These are phyloP conservation scores for Peromyscus maniculatus DNA, from an alignment of 2,113 vertebrate genomes.

Conservation along the genomic window DNA sequence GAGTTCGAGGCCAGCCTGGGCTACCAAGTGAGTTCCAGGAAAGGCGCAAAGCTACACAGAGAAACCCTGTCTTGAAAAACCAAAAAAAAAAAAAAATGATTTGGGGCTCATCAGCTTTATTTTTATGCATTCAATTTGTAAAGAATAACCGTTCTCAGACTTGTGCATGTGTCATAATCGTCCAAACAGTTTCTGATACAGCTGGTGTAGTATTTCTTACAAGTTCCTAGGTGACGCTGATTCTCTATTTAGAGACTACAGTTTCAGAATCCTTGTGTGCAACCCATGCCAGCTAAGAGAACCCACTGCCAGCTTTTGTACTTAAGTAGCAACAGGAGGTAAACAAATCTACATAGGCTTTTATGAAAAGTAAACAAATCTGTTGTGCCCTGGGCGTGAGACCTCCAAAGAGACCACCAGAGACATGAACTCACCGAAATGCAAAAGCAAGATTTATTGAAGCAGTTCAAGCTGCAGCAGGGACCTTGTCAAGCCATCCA, in stretches of 20 bases:
- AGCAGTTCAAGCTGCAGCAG: too few species aligned
- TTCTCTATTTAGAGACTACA: neutral
- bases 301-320: neutral
- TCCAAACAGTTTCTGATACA: neutral
- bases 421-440: too few species aligned
- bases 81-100: too few species aligned
- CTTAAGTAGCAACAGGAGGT: neutral
- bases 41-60: too few species aligned
- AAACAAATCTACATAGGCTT: neutral
- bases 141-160: neutral
- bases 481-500: too few species aligned
- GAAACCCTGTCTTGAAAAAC: too few species aligned
- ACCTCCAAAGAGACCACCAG: too few species aligned
- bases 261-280: neutral
- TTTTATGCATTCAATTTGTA: neutral
- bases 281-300: neutral
- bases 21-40: too few species aligned
- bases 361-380: neutral
- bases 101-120: neutral
- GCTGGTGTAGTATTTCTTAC: neutral
- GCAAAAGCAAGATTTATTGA: too few species aligned
- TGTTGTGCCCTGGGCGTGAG: too few species aligned
- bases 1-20: too few species aligned
- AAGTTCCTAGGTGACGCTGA: neutral
- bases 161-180: neutral